These are phyloP conservation scores for Acromyrmex heyeri DNA, from an alignment of 1,140 invertebrate species.

Conservation along the genomic window DNA sequence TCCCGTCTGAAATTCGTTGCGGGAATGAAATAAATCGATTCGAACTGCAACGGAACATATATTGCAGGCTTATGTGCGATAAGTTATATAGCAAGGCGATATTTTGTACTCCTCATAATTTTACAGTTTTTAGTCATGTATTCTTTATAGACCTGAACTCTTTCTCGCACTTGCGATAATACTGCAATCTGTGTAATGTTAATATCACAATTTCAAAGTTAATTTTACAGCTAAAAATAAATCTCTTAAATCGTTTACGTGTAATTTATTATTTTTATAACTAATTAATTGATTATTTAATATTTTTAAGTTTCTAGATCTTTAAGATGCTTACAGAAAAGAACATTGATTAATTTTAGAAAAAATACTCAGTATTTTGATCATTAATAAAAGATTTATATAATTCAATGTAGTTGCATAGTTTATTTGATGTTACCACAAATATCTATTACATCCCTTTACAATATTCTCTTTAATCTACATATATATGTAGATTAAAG, in stretches of 20 bases:
- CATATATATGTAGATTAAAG: not conserved
- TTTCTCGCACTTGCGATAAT: not conserved
- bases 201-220: not conserved
- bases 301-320: not conserved
- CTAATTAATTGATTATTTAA: not conserved
- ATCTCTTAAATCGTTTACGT: not conserved
- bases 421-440: not conserved
- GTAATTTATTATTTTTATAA: not conserved
- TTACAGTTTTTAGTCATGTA: not conserved
- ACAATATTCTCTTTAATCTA: not conserved
- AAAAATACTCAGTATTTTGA: not conserved
- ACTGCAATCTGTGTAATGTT: not conserved
- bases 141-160: not conserved
- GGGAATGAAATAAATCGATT: conserved; percentile 60
- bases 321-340: not conserved
- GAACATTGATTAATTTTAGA: not conserved
- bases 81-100: conserved; percentile 40
- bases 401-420: not conserved
- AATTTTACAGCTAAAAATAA: not conserved
- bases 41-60: conserved; percentile 27
- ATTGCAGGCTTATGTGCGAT: conserved; percentile 27
- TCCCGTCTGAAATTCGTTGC: conserved; percentile 66
- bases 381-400: not conserved
- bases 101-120: conserved; percentile 38
- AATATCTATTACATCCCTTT: not conserved